phyloP scores from a whole-genome alignment of 2,797 vertebrate species.

The Eidolon dupreanum region DNA sequence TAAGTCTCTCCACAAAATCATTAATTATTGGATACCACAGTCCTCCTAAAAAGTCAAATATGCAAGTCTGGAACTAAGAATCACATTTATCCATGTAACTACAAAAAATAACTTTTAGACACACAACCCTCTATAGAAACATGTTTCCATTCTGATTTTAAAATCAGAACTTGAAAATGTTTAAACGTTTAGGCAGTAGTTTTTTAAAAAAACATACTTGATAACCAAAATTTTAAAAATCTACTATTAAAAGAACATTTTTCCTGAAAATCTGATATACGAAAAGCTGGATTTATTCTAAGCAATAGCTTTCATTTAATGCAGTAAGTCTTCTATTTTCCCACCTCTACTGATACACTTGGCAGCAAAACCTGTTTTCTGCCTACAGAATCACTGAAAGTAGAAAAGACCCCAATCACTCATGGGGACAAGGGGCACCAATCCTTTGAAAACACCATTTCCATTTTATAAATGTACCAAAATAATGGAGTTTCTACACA shows the following conservation, averaged over 20 bases:
- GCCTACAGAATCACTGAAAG: not conserved
- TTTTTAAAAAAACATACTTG: slow-evolving; percentile 39
- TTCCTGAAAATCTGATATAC: not conserved
- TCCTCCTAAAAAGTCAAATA: not conserved
- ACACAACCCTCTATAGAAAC: not conserved
- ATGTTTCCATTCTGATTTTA: not conserved
- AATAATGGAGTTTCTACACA: not conserved
- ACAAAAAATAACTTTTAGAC: not conserved
- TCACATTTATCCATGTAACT: not conserved
- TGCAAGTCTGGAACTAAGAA: not conserved
- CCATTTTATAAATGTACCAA: slow-evolving; percentile 19
- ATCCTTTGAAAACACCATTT: slow-evolving; percentile 28
- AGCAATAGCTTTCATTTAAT: not conserved
- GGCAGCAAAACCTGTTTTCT: slow-evolving; percentile 41
- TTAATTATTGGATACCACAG: not conserved
- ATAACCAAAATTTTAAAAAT: not conserved
- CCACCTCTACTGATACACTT: not conserved
- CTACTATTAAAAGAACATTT: not conserved
- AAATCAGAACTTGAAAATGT: not conserved
- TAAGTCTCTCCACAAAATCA: not conserved
- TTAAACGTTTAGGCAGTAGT: not conserved
- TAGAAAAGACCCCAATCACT: not conserved
- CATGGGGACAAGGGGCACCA: not conserved
- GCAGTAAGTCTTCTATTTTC: not conserved
- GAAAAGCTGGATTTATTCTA: slow-evolving; percentile 17